A percentile compares a stretch with the other conserved stretches of the same genome.
phyloP scores from a whole-genome alignment of 2,113 vertebrate genomes.

The Oophaga pumilio region DNA sequence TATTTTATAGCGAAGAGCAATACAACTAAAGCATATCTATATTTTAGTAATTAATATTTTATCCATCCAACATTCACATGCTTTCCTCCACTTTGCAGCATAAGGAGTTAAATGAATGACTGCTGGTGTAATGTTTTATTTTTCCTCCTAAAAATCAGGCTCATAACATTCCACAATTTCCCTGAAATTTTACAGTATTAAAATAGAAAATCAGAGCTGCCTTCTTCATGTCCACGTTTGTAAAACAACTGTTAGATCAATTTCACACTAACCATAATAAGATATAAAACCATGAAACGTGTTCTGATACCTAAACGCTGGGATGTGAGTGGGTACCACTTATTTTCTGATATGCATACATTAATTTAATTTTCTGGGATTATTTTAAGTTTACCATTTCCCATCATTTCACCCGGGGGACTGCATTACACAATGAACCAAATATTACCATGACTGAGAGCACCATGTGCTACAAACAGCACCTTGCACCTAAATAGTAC shows the following conservation, averaged over 20 bases:
- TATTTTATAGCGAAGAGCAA: background rate
- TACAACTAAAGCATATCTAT: background rate
- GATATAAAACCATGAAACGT: background rate
- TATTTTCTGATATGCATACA: background rate
- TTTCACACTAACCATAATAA: constrained; percentile 1
- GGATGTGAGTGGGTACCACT: background rate
- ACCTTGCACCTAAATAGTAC: no score
- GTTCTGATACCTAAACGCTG: background rate
- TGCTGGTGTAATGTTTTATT: background rate
- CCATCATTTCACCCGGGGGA: no score
- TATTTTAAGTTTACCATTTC: background rate
- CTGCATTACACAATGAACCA: background rate
- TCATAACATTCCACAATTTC: constrained; percentile 10
- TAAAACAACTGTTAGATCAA: constrained; percentile 38
- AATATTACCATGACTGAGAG: background rate
- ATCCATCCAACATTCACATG: background rate
- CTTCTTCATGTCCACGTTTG: background rate
- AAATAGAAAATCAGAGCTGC: constrained; percentile 25
- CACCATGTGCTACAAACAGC: no score
- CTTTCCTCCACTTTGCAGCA: background rate
- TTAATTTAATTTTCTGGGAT: background rate
- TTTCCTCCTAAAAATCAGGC: constrained; percentile 10
- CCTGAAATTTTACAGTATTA: constrained; percentile 23
- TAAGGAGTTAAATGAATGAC: constrained; percentile 5
- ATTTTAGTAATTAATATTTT: background rate